Conservation (phyloP, 2,113 vertebrate genomes). For the Oreochromis spilurus region DNA sequence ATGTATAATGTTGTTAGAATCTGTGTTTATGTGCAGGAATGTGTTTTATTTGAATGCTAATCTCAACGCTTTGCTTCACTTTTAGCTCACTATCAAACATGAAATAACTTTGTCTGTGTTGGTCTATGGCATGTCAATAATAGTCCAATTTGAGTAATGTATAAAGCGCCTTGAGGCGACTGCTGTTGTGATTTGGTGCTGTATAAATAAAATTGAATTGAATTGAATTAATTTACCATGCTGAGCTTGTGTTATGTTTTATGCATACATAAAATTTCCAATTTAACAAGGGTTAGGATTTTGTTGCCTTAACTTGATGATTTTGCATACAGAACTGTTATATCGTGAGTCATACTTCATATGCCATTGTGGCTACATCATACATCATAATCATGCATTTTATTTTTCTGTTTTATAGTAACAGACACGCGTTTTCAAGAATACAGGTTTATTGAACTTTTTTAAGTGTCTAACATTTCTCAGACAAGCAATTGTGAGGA, state of each 20-base stretch:
- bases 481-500: neutral
- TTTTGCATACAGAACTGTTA: neutral
- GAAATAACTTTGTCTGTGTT: neutral
- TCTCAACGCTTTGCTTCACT: neutral
- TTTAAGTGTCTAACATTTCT: neutral
- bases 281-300: neutral
- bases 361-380: fast-evolving
- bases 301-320: neutral
- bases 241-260: neutral
- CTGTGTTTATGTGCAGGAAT: neutral
- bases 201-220: no score
- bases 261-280: neutral
- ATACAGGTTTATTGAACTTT: neutral
- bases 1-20: neutral
- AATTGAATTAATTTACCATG: neutral
- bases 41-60: no score
- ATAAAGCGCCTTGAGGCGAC: no score
- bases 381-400: neutral
- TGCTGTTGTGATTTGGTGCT: no score
- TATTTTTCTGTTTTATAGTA: neutral
- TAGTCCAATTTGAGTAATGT: fast-evolving
- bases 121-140: neutral
- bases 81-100: neutral
- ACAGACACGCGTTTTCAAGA: fast-evolving
- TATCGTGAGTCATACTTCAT: neutral